Percentiles rank a stretch among this genome's conserved stretches.
Conservation (phyloP, 2,797 vertebrate species). For the Falco naumanni region DNA sequence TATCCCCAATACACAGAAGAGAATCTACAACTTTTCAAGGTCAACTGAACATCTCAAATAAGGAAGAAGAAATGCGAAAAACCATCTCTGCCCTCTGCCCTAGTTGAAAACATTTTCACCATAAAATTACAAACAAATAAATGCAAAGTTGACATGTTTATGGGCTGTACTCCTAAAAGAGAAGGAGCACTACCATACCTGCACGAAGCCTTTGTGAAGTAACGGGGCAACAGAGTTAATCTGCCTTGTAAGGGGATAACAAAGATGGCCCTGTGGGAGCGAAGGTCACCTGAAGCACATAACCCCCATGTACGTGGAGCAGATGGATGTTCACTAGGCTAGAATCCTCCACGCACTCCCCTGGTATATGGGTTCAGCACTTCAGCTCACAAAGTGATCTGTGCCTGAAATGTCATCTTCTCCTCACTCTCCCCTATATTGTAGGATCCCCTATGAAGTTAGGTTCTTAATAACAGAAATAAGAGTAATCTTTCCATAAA, state of each 20-base stretch:
- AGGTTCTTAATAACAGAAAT: background rate
- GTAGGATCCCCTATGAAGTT: background rate
- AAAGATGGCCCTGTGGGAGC: background rate
- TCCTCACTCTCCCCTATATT: background rate
- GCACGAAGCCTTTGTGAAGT: background rate
- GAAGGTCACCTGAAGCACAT: background rate
- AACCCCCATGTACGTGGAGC: rapidly evolving
- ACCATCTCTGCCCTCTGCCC: background rate
- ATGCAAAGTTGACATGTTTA: background rate
- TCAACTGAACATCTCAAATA: conserved; percentile 58
- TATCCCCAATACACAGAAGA: conserved; percentile 59
- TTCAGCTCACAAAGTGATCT: background rate
- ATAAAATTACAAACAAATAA: background rate
- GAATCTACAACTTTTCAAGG: conserved; percentile 71
- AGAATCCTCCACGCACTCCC: background rate
- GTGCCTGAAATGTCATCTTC: background rate
- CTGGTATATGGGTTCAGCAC: background rate
- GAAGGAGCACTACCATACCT: background rate
- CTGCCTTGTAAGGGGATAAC: background rate
- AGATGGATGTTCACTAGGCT: background rate
- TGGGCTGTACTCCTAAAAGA: background rate
- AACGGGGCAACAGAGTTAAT: rapidly evolving
- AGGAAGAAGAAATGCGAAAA: background rate
- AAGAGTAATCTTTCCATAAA: background rate
- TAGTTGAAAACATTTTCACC: background rate